Base-by-base conservation (phyloP, 2,113 vertebrate species). In the Fulmarus glacialis region DNA sequence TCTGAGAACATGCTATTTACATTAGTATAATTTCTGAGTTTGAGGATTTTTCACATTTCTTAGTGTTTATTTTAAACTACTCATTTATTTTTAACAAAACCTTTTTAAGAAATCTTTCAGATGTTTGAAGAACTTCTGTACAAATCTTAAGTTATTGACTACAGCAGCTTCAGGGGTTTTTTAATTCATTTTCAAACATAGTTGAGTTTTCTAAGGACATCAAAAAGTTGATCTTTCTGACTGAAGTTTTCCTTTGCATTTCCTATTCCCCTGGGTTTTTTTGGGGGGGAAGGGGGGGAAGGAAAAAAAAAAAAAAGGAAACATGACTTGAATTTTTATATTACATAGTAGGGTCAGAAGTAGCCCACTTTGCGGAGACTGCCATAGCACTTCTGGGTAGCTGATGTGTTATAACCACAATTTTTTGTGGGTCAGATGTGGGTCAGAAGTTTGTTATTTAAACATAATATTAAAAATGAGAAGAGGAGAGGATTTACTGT, bases 21-120 rank as follows among this genome's bases (percentile, higher is more conserved):
- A 19, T 59, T 87, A 55, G 30, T 48, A 36, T 84, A 53, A 84
- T 94, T 94, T 82, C 38, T 36, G 70, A 79, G 42, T 67, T 7
- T 42, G 32, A 91, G 22, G n/a, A 67, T 83, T 96, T 94, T 89
- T 91, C 72, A 72, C 23, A 70, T 83, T 82, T 83, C 58, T 60
- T 82, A 24, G 30, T 62, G 23, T 75, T 88, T 94, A 21, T 90
- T 94, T 95, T 85, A 87, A 95, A 75, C 15, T 56, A 23, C 26
- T 95, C 42, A 83, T 95, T 71, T 67, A 92, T 96, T 96, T 97
- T 97, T 95, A 96, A 96, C 29, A 82, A 91, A 93, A 62, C 4
- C 22, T 89, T 12, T 63, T 96, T 47, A 94, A 83, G 68, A 90
- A 96, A 78, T 96, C 95, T 82, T 72, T 97, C 83, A 90, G 74